A percentile compares a stretch with the other conserved stretches of the same genome.
phyloP scores from a whole-genome alignment of 2,113 vertebrate genomes.

The Lasiurus cinereus region DNA sequence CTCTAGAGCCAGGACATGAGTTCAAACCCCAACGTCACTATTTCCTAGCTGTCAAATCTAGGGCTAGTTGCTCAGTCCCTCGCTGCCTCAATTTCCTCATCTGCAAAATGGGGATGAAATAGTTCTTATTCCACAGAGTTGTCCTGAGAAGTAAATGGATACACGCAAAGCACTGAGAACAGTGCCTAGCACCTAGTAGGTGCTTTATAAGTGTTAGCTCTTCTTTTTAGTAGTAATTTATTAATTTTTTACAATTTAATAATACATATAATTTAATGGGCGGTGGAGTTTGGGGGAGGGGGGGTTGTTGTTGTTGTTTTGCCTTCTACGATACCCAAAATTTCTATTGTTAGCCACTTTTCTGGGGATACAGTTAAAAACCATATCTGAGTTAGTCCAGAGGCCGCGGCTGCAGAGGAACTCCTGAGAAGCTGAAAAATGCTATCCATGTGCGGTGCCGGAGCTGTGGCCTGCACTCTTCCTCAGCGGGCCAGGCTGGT shows the following conservation, averaged over 20 bases:
- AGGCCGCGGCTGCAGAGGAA: background rate
- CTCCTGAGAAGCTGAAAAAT: background rate
- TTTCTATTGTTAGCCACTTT: background rate
- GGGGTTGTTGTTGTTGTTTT: too few species aligned
- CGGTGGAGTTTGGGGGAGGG: too few species aligned
- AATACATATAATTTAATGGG: background rate
- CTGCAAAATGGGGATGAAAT: background rate
- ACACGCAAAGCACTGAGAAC: background rate
- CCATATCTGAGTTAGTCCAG: background rate
- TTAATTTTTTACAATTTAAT: conserved; percentile 18
- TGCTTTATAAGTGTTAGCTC: background rate
- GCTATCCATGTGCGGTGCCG: background rate
- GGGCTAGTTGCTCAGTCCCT: background rate
- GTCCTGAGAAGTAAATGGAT: conserved; percentile 5
- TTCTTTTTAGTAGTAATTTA: conserved; percentile 27
- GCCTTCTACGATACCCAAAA: background rate
- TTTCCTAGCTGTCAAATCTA: background rate
- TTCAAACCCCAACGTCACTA: background rate
- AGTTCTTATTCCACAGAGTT: background rate
- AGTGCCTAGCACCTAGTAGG: background rate
- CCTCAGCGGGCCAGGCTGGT: conserved; percentile 91
- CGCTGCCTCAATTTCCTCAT: background rate
- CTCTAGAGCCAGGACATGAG: background rate
- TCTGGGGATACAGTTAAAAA: conserved; percentile 22
- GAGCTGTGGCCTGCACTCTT: conserved; percentile 81